A percentile compares a stretch with the other conserved stretches of the same genome.
These are phyloP conservation scores for Lynx canadensis DNA, from an alignment of 2,113 vertebrate genomes.

Conservation along the genomic window DNA sequence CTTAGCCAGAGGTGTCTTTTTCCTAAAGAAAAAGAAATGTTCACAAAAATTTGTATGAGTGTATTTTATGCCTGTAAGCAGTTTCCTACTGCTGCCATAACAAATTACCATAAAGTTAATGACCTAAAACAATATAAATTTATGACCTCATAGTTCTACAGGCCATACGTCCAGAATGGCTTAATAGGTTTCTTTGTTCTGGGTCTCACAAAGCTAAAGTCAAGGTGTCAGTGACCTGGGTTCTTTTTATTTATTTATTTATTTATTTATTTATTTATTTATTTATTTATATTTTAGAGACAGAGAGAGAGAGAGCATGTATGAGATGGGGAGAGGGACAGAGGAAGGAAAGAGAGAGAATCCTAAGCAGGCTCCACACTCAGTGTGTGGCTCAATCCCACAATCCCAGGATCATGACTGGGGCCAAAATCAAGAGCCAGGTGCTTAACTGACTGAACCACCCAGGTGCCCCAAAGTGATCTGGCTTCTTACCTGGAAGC, in stretches of 20 bases:
- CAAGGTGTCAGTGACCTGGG: background rate
- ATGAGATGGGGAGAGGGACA: no score
- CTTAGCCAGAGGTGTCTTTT: background rate
- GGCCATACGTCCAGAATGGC: background rate
- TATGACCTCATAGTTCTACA: background rate
- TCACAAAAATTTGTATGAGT: background rate
- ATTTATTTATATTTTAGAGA: no score
- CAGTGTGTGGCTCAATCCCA: no score
- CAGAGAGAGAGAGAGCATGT: no score
- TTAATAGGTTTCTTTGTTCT: background rate
- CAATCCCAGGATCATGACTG: no score
- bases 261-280: no score
- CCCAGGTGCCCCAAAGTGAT: background rate
- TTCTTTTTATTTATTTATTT: background rate
- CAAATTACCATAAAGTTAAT: background rate
- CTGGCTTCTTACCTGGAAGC: background rate
- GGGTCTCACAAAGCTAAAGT: background rate
- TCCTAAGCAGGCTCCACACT: no score
- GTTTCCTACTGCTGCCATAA: background rate
- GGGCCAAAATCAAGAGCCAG: no score
- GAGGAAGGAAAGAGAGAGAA: no score
- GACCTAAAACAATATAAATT: background rate
- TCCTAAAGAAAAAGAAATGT: background rate
- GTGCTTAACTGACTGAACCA: no score
- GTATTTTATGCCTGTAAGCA: background rate